Base-by-base conservation (phyloP, 2,888 invertebrate genomes). In the Megalurothrips usitatus region DNA sequence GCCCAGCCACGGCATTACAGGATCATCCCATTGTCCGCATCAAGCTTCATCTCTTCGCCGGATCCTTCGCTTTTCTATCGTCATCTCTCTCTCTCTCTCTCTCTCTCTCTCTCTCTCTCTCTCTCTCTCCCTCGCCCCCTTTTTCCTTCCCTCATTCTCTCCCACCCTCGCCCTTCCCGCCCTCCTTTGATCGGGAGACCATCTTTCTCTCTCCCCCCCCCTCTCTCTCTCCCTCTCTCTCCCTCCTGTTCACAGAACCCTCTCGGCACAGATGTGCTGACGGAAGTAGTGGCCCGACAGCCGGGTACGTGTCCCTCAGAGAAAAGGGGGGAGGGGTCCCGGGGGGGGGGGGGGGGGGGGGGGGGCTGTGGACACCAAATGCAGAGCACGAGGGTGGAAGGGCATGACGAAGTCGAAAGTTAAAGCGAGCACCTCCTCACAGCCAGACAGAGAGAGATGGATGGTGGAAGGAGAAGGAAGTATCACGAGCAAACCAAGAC, bases 21-120 rank as follows among this genome's bases (percentile, higher is more conserved):
- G 34, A 43, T 58, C n/a, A 58, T 58, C 58, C 58, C n/a, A 58
- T 58, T 58, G 58, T 58, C 58, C n/a, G 58, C 58, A 58, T 58
- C 58, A 58, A 58, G 58, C 58, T 58, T n/a, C 6, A 10, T 14
- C 58, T 12, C 58, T 58, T n/a, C 52, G 52, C 10, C 34, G 34
- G 52, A 2, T 19, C 52, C 63, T 63, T n/a, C n/a, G 12, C n/a
- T n/a, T 63, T n/a, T 63, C 63, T 63, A 14, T 63, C 63, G 14
- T n/a, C n/a, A 14, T 63, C 63, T 63, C 63, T 63, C 63, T 63
- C n/a, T n/a, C n/a, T 63, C n/a, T 63, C 63, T 63, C 63, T 63
- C 63, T 63, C 63, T 63, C 63, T 63, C 63, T 63, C 63, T 63
- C 63, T 63, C 63, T 63, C 63, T 63, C 63, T 49, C 49, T 49